Evolutionary conservation across 1,140 invertebrate species (phyloP).

Genomic region (Drosophila sproati): DNA sequence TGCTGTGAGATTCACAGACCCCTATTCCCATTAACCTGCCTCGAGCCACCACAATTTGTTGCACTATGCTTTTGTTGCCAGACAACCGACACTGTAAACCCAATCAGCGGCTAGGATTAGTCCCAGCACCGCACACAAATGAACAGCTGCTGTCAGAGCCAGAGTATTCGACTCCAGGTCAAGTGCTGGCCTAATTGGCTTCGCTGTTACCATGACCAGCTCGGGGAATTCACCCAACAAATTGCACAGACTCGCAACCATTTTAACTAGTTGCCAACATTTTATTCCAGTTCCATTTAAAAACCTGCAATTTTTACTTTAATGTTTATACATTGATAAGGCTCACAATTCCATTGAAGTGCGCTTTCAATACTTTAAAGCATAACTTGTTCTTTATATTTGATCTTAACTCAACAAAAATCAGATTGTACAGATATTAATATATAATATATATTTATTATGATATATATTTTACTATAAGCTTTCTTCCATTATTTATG

Average conservation of each 20-base stretch:
- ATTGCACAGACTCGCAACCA: constrained; percentile 3
- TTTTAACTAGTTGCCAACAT: background rate
- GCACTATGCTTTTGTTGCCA: constrained; percentile 21
- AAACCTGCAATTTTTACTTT: background rate
- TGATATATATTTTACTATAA: too few relatives aligned
- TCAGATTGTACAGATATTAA: too few relatives aligned
- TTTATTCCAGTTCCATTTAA: background rate
- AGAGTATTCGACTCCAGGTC: background rate
- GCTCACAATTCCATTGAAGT: too few relatives aligned
- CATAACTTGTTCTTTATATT: too few relatives aligned
- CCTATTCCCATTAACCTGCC: too few relatives aligned
- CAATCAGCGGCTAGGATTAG: constrained; percentile 43
- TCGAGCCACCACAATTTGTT: too few relatives aligned
- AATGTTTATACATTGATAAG: background rate
- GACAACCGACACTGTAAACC: constrained; percentile 24
- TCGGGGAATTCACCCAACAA: background rate
- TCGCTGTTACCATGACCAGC: constrained; percentile 7
- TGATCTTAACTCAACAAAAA: too few relatives aligned
- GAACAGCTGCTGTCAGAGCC: constrained; percentile 21
- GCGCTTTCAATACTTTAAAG: too few relatives aligned
- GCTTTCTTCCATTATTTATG: too few relatives aligned
- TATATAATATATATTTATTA: too few relatives aligned
- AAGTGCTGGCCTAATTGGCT: constrained; percentile 23
- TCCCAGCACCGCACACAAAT: constrained; percentile 11
- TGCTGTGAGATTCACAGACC: too few relatives aligned